Evolutionary conservation across 1,140 invertebrate species (phyloP), one percentile per base, ranked within the genome.

Genomic region (Dreissena rostriformis): DNA sequence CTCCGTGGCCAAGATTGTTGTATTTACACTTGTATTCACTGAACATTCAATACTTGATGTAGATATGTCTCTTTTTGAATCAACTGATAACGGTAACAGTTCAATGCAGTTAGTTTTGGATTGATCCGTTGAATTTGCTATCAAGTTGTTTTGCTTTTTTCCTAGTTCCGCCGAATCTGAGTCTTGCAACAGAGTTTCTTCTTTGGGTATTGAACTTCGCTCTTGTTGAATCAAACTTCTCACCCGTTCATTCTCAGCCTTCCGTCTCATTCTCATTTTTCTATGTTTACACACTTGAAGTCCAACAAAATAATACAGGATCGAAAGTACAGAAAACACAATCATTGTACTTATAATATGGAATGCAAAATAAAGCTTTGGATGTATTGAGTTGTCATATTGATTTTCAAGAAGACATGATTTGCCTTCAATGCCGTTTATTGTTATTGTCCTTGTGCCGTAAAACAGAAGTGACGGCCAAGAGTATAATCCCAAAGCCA

Each of bases 281-380:
- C 70, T 11, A 55, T 82, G 80, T 17, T 26, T 74, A 53, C 68
- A 82, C 15, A 82, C 55, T 67, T 82, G 80, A 55, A 82, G 29
- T 53, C 80, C 80, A 74, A 82, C 57, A 26, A 74, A 82, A 53
- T 82, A 82, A 55, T 82, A 82, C 11, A 82, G 39, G 6, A 82
- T 28, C 22, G 70, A 74, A 49, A 82, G 52, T 7, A 72, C 55
- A 14, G 72, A 49, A 53, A 82, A 82, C 6, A 82, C 68, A 12
- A 82, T n/a, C 28, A 82, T 26, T 0, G 80, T 82, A 55, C 28
- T 74, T 15, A 53, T 49, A 29, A 74, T 65, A n/a, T 61, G 53
- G 24, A 74, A 17, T 19, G 49, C 53, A 51, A 82, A 82, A 52
- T 67, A 82, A 12, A 82, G 14, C 11, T 22, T 53, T 14, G 80